Conservation (phyloP, 2,797 vertebrate genomes). For the Antrozous pallidus region DNA sequence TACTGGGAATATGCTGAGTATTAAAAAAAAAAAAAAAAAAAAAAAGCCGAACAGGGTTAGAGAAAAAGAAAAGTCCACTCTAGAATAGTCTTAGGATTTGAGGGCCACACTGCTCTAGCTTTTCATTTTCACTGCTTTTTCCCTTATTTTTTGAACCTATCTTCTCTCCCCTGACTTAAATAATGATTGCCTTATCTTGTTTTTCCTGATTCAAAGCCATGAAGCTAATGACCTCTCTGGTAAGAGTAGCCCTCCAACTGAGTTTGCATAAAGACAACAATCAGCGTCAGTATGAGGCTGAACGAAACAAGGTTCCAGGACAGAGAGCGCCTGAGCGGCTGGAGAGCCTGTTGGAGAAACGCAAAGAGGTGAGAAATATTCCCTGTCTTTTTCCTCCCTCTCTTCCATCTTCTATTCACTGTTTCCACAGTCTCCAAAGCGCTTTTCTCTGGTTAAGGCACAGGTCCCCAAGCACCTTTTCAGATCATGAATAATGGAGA, state of each 20-base stretch:
- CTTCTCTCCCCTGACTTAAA: neutral
- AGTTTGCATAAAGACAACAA: constrained; percentile 85
- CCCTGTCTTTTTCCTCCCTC: neutral
- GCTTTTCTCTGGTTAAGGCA: neutral
- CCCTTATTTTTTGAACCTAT: neutral
- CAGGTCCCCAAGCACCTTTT: neutral
- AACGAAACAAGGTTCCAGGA: constrained; percentile 82
- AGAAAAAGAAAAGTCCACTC: neutral
- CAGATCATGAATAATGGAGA: neutral
- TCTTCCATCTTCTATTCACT: neutral
- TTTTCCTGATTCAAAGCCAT: constrained; percentile 82
- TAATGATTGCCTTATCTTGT: constrained; percentile 28
- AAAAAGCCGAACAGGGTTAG: neutral
- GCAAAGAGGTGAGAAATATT: constrained; percentile 83
- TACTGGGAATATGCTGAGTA: neutral
- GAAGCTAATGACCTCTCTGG: constrained; percentile 91
- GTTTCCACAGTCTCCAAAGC: neutral
- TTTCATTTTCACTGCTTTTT: constrained; percentile 25
- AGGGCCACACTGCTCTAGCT: neutral
- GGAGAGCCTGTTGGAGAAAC: constrained; percentile 84
- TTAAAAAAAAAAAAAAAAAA: constrained; percentile 54
- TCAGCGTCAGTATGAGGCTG: constrained; percentile 84
- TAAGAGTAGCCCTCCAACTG: constrained; percentile 84
- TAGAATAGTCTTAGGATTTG: neutral
- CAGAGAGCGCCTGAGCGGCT: constrained; percentile 83